Evolutionary conservation across 2,888 invertebrate species (phyloP), one percentile per base, ranked within the genome.

Genomic region (Psylliodes chrysocephalus): DNA sequence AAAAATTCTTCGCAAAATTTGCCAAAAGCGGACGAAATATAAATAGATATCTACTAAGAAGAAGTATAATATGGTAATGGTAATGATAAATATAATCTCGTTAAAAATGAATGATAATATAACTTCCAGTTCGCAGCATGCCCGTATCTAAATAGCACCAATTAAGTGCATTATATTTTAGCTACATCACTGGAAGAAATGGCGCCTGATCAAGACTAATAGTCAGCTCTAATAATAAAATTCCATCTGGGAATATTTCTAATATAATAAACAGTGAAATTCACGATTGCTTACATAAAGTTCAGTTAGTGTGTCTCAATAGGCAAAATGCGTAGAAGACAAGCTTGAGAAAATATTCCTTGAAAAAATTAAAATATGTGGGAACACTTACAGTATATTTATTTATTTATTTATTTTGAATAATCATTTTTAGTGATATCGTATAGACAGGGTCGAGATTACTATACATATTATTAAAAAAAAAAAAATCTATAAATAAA

Each of bases 121-220:
- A 62, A 56, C 62, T 62, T 49, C 56, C 40, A 49, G 38, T 62
- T 40, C 56, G 22, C 62, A 62, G 56, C 62, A 30, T 62, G 62
- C 49, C 51, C 28, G 40, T 46, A 46, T 56, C 56, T 56, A 62
- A 62, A 62, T 62, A 62, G 55, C 56, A 25, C 49, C 62, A 62
- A 62, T 62, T 62, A 56, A 62, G 51, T 62, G 33, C 62, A 62
- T 62, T 62, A 56, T 51, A 56, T 51, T 62, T 62, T 42, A 62
- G 55, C 62, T 62, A 51, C 62, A 62, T 62, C 62, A 62, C 62
- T 28, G 53, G 52, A 42, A 30, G 47, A 57, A 61, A 55, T 57
- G 53, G 49, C 56, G 38, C 62, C 55, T 54, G 59, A 61, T 61
- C 57, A 62, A 62, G 62, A 62, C 62, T 59, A 62, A 66, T 66